Percentiles rank a stretch among this genome's conserved stretches.
phyloP scores from a whole-genome alignment of 2,888 invertebrate species.

The Andrena praecox region DNA sequence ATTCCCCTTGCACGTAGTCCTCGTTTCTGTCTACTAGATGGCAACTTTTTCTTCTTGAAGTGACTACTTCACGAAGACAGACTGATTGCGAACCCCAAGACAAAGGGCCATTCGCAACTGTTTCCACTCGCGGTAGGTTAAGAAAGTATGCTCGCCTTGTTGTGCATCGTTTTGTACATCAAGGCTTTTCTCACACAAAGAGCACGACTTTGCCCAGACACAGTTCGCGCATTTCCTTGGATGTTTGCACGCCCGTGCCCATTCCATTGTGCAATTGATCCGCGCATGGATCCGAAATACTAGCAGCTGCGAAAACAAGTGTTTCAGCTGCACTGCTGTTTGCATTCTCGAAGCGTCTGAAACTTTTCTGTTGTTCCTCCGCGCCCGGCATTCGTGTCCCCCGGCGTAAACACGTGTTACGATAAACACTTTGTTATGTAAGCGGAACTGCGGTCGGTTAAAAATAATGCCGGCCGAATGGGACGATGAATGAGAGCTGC shows the following conservation, averaged over 20 bases:
- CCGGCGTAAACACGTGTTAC: slow-evolving; percentile 14
- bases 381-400: slow-evolving; percentile 12
- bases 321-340: not conserved
- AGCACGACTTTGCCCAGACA: not conserved
- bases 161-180: not conserved
- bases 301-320: not conserved
- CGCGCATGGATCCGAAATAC: not conserved
- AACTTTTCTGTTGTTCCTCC: slow-evolving; percentile 5
- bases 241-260: not conserved
- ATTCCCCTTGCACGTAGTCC: no score
- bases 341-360: not conserved
- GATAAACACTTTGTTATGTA: slow-evolving; percentile 31
- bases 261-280: not conserved
- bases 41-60: no score
- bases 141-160: not conserved
- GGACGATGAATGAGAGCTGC: slow-evolving; percentile 20
- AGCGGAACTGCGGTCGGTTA: slow-evolving; percentile 30
- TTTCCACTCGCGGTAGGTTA: not conserved
- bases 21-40: no score
- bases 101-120: no score
- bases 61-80: no score
- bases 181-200: not conserved
- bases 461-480: slow-evolving; percentile 5
- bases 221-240: not conserved
- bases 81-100: no score